Conservation (phyloP, 2,888 invertebrate species). For the Malthinus seriepunctatus region DNA sequence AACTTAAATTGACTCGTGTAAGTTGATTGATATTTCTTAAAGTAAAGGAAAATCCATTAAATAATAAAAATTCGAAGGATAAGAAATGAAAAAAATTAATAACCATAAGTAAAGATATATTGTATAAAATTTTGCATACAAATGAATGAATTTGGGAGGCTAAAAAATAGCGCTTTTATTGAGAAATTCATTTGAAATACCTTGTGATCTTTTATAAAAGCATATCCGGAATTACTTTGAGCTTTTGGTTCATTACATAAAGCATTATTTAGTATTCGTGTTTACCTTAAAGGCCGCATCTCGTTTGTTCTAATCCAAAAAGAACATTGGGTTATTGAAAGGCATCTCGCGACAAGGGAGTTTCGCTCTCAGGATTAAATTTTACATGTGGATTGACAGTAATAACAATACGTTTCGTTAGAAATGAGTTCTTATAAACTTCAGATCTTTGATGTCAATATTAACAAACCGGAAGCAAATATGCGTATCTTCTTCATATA, state of each 20-base stretch:
- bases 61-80: background rate
- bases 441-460: slow-evolving; percentile 51
- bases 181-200: slow-evolving; percentile 34
- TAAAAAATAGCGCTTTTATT: slow-evolving; percentile 22
- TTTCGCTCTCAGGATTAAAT: slow-evolving; percentile 53
- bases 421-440: slow-evolving; percentile 48
- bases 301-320: slow-evolving; percentile 52
- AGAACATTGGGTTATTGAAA: slow-evolving; percentile 53
- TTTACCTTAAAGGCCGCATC: slow-evolving; percentile 50
- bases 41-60: slow-evolving; percentile 6
- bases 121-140: slow-evolving; percentile 20
- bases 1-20: slow-evolving; percentile 3
- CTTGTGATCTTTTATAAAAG: slow-evolving; percentile 46
- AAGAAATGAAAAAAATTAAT: slow-evolving; percentile 14
- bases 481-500: slow-evolving; percentile 6
- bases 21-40: slow-evolving; percentile 5
- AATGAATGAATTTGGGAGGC: slow-evolving; percentile 23
- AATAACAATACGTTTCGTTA: slow-evolving; percentile 54
- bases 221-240: slow-evolving; percentile 43
- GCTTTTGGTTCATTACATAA: slow-evolving; percentile 49
- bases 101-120: slow-evolving; percentile 12
- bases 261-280: slow-evolving; percentile 49
- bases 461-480: slow-evolving; percentile 52
- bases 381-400: slow-evolving; percentile 56
- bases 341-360: slow-evolving; percentile 42